Conservation (phyloP, 1,140 invertebrate species). For the Triops cancriformis region DNA sequence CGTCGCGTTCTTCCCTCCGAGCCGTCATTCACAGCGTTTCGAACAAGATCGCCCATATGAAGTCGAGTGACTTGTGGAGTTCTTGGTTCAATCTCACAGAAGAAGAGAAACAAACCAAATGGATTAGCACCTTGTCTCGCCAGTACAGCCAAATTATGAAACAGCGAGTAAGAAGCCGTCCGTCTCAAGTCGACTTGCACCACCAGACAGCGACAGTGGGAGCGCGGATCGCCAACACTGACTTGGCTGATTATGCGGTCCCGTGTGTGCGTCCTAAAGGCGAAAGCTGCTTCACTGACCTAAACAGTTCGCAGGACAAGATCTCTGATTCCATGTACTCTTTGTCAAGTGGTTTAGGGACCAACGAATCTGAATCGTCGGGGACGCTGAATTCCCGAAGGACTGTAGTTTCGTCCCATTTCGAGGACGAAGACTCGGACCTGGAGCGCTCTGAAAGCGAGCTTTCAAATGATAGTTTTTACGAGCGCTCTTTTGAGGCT, state of each 20-base stretch:
- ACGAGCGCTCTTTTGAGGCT: conserved; percentile 64
- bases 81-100: conserved; percentile 22
- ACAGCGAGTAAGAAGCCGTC: conserved; percentile 34
- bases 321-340: background rate
- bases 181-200: conserved; percentile 10
- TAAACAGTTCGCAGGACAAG: conserved; percentile 17
- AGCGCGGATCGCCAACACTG: conserved; percentile 33
- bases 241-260: conserved; percentile 30
- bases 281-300: background rate
- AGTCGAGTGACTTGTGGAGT: conserved; percentile 23
- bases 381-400: conserved; percentile 17
- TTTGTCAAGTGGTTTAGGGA: background rate
- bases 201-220: conserved; percentile 32
- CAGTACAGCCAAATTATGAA: conserved; percentile 39
- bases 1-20: conserved; percentile 41
- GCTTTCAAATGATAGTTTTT: conserved; percentile 53
- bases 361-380: background rate
- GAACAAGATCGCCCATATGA: conserved; percentile 31
- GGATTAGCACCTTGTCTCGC: conserved; percentile 36
- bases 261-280: conserved; percentile 14
- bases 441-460: conserved; percentile 37
- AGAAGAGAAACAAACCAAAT: conserved; percentile 29
- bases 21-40: conserved; percentile 41
- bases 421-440: conserved; percentile 34
- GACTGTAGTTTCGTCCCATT: conserved; percentile 2